phyloP scores from a whole-genome alignment of 2,113 vertebrate genomes.

The Sinocyclocheilus anshuiensis region DNA sequence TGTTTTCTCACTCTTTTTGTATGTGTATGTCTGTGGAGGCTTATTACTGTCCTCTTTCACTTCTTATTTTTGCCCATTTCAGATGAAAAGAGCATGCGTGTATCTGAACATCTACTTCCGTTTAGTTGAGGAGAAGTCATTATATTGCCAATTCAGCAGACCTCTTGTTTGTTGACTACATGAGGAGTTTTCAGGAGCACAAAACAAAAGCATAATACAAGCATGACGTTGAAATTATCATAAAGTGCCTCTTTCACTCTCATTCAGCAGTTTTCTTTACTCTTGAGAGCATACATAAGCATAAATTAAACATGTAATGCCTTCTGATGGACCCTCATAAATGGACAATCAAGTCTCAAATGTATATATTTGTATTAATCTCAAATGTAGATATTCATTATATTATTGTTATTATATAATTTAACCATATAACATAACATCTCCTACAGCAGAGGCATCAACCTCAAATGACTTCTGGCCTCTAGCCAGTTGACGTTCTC shows the following conservation, averaged over 20 bases:
- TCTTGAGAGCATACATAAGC: background rate
- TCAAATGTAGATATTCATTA: too few species aligned
- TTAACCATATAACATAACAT: too few species aligned
- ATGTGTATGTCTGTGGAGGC: background rate
- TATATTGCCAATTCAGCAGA: background rate
- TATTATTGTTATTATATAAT: too few species aligned
- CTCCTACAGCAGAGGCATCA: too few species aligned
- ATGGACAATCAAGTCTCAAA: too few species aligned
- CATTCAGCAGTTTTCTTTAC: background rate
- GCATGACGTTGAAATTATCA: background rate
- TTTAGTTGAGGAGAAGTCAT: background rate
- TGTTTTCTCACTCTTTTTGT: background rate
- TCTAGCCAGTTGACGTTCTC: too few species aligned
- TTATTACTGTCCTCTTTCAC: background rate
- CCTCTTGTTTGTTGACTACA: background rate
- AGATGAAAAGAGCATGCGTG: background rate
- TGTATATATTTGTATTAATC: too few species aligned
- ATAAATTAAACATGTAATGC: too few species aligned
- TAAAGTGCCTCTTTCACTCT: background rate
- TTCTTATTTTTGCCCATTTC: background rate
- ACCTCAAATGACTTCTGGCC: too few species aligned
- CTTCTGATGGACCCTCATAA: too few species aligned
- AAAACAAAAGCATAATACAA: background rate
- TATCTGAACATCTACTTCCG: background rate
- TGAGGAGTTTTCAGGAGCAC: background rate